A percentile compares a stretch with the other conserved stretches of the same genome.
Evolutionary conservation across 2,113 vertebrate genomes (phyloP).

Genomic region (Rutilus rutilus): DNA sequence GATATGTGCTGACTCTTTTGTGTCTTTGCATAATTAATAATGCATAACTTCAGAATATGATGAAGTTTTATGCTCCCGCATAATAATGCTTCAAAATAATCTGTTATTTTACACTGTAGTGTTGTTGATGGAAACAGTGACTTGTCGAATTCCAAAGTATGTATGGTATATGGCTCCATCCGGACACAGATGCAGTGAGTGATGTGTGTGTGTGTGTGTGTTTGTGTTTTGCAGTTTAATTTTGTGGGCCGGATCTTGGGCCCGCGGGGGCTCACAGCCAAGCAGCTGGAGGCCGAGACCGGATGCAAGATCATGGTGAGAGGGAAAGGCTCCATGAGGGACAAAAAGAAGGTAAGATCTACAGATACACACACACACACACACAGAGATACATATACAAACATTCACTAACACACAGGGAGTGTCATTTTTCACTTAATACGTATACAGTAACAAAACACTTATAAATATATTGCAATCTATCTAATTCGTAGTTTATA

Average conservation of each 20-base stretch:
- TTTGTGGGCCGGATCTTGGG: constrained; percentile 92
- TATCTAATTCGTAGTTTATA: background rate
- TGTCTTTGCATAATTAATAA: background rate
- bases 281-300: constrained; percentile 90
- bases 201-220: constrained; percentile 12
- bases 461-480: background rate
- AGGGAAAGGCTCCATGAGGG: constrained; percentile 92
- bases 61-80: background rate
- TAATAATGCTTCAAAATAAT: background rate
- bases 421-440: background rate
- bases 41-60: background rate
- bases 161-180: background rate
- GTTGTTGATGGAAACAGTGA: background rate
- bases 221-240: constrained; percentile 81
- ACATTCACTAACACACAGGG: background rate
- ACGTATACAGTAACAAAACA: background rate
- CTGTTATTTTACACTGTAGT: background rate
- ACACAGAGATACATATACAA: background rate
- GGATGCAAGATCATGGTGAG: constrained; percentile 95
- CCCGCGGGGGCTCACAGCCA: constrained; percentile 89
- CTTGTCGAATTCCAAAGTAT: background rate
- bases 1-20: background rate
- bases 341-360: constrained; percentile 88
- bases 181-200: background rate
- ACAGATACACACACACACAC: constrained; percentile 15